Conservation (phyloP, 1,140 invertebrate genomes). For the Tetramorium simillimum region DNA sequence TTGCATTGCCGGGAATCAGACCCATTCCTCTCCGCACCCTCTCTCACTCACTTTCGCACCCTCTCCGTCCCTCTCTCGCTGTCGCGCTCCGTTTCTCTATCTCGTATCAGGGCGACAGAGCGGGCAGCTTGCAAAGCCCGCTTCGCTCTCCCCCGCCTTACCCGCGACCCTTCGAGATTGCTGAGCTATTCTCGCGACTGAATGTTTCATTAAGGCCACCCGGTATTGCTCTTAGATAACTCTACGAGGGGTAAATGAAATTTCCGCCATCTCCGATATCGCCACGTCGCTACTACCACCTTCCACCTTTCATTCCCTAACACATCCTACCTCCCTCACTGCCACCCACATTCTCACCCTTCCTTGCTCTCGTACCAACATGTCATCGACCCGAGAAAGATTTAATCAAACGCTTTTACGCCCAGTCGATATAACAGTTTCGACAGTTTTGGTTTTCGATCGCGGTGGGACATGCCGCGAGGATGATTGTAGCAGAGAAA, state of each 20-base stretch:
- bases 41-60: conserved; percentile 25
- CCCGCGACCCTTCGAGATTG: conserved; percentile 85
- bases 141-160: conserved; percentile 62
- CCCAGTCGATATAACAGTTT: conserved; percentile 81
- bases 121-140: conserved; percentile 64
- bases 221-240: conserved; percentile 86
- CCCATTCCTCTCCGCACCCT: conserved; percentile 79
- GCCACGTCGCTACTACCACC: conserved; percentile 74
- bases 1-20: conserved; percentile 85
- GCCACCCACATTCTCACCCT: conserved; percentile 34
- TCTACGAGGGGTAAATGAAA: conserved; percentile 86
- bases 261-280: conserved; percentile 86
- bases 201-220: conserved; percentile 86
- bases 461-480: not conserved
- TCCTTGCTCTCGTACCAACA: conserved; percentile 1
- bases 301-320: conserved; percentile 75
- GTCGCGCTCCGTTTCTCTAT: conserved; percentile 33
- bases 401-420: conserved; percentile 84
- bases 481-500: not conserved
- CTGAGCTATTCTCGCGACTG: conserved; percentile 86
- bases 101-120: conserved; percentile 57
- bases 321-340: conserved; percentile 56
- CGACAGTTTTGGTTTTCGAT: conserved; percentile 64
- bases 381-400: conserved; percentile 67
- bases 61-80: conserved; percentile 64